Evolutionary conservation across 2,888 invertebrate species (phyloP), one percentile per base, ranked within the genome.

Genomic region (Acrocera orbiculus): DNA sequence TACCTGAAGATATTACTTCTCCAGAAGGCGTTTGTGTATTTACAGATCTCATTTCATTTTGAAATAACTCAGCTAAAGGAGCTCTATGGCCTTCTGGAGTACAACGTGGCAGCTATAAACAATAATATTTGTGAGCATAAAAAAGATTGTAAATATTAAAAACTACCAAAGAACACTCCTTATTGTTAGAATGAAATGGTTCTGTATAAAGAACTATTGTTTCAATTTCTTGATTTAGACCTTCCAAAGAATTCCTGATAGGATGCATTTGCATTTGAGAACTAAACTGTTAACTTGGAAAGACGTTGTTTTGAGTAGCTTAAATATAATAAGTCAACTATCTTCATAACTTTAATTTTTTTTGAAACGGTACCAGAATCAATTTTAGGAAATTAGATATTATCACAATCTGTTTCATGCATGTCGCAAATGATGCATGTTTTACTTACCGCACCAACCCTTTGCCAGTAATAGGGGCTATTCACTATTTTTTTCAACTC

Each of bases 31-130:
- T 85, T 63, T 85, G 86, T 10, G 86, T 85, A 57, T 85, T 79
- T 38, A 83, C 78, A 37, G 78, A 80, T 40, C 81, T 69, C 24
- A 41, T 43, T 25, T 43, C 43, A 28, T 41, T 37, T 31, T 75
- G 64, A 40, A 80, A 64, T 16, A 81, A 58, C 49, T 85, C 85
- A 5, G 81, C 79, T 37, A 83, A 64, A 4, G 86, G 86, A 9
- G 85, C 85, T 40, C 83, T 66, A 53, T 83, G 83, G 10, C 86
- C 86, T 62, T 86, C 86, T 3, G 85, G 83, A 36, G 80, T 77
- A 34, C 70, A 72, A 62, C 79, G 69, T 27, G 62, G 60, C 45
- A 54, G 42, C 43, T 44, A 38, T 32, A 27, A 31, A 7, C 27
- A 31, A 24, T 29, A 14, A 11, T 13, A 7, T 11, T 24, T 16